Evolutionary conservation across 1,140 invertebrate genomes (phyloP), one percentile per base, ranked within the genome.

Genomic region (Nephotettix cincticeps): DNA sequence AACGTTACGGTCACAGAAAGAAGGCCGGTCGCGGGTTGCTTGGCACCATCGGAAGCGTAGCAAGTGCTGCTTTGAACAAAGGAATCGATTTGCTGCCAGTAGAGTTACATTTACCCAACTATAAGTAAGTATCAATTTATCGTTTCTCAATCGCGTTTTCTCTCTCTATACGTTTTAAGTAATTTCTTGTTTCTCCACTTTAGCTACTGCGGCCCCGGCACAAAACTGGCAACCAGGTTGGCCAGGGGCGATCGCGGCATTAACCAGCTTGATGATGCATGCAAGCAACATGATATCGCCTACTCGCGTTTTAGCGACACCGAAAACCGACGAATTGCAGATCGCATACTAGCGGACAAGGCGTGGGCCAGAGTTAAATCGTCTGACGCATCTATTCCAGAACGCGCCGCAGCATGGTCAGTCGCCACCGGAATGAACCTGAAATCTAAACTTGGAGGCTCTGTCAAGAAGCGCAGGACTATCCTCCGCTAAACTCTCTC

Each of bases 171-270:
- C n/a, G n/a, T n/a, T n/a, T n/a, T n/a, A n/a, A n/a, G n/a, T n/a
- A n/a, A n/a, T n/a, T n/a, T n/a, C n/a, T n/a, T n/a, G n/a, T n/a
- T n/a, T n/a, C n/a, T n/a, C n/a, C n/a, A n/a, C n/a, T n/a, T n/a
- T n/a, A n/a, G n/a, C n/a, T 84, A 77, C 71, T 84, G 82, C 68
- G 82, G 81, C 4, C 80, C 81, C 19, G 81, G 80, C n/a, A 85
- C 81, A 19, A 82, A 81, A 74, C 69, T 84, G 71, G 21, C 75
- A 36, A 75, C 80, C 76, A 75, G 82, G 68, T 75, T 84, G 75
- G 70, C 32, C 28, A 74, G 80, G 71, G 81, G 78, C 29, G 79
- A 84, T 79, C 27, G 30, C 29, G 79, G 80, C 30, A 77, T 84
- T 25, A 84, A 84, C 77, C 63, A 47, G 27, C 75, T 84, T 21